Evolutionary conservation across 2,888 invertebrate species (phyloP).

Genomic region (Tridacna gigas): DNA sequence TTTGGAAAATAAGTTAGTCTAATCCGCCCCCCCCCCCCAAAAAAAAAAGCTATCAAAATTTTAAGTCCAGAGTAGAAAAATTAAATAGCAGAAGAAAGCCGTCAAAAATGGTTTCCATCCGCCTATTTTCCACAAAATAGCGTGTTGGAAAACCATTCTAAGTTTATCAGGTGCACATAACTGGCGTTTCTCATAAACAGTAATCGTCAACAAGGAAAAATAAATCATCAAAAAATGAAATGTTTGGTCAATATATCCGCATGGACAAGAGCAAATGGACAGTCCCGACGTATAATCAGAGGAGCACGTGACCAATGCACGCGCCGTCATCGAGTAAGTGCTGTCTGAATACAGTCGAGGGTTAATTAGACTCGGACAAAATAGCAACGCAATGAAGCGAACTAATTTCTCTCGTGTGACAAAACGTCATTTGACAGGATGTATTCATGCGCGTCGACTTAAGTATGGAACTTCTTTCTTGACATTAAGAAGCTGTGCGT

Average conservation of each 20-base stretch:
- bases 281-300: conserved; percentile 22
- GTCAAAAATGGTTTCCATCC: no score
- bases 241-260: conserved; percentile 39
- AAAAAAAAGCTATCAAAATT: no score
- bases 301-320: conserved; percentile 39
- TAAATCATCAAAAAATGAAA: conserved; percentile 1
- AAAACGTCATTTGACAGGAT: conserved; percentile 29
- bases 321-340: conserved; percentile 31
- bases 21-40: no score
- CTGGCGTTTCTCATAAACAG: no score
- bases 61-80: no score
- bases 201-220: no score
- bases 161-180: no score
- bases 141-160: no score
- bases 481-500: conserved; percentile 18
- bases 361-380: conserved; percentile 39
- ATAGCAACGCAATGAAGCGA: conserved; percentile 32
- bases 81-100: no score
- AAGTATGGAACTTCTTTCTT: conserved; percentile 21
- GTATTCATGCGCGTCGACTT: conserved; percentile 21
- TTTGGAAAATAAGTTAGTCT: no score
- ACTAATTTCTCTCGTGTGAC: conserved; percentile 41
- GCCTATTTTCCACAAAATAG: no score
- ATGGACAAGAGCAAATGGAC: conserved; percentile 40
- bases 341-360: conserved; percentile 38